Conservation (phyloP, 2,888 invertebrate species). For the Ellobium chinense region DNA sequence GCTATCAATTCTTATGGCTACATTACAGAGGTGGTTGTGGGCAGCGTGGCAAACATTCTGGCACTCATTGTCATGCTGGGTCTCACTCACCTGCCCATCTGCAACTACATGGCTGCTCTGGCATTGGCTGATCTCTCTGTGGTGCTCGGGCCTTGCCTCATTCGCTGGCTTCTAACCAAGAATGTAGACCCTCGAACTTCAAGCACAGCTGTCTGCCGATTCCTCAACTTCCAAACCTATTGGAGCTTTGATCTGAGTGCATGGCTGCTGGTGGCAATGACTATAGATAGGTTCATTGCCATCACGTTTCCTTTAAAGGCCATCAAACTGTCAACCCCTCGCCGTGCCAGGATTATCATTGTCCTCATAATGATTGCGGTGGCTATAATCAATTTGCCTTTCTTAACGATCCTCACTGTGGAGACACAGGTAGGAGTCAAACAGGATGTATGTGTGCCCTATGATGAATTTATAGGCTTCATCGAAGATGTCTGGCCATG, state of each 20-base stretch:
- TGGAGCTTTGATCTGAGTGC: constrained; percentile 63
- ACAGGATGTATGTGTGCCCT: constrained; percentile 52
- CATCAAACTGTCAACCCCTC: constrained; percentile 55
- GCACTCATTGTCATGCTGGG: constrained; percentile 65
- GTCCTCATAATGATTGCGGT: constrained; percentile 51
- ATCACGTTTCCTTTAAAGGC: constrained; percentile 67
- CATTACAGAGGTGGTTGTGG: constrained; percentile 61
- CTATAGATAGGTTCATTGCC: constrained; percentile 64
- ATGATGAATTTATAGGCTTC: constrained; percentile 57
- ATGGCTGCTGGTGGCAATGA: constrained; percentile 73
- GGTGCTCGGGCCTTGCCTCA: constrained; percentile 61
- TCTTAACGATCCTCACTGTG: constrained; percentile 61
- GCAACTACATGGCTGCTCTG: constrained; percentile 65
- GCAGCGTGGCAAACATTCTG: constrained; percentile 65
- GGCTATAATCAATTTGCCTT: constrained; percentile 60
- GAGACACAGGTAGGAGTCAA: constrained; percentile 49
- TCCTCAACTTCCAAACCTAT: constrained; percentile 61
- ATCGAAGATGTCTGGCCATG: constrained; percentile 65
- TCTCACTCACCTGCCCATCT: constrained; percentile 60
- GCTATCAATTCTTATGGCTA: constrained; percentile 60
- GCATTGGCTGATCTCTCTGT: constrained; percentile 64
- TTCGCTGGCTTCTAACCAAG: constrained; percentile 61
- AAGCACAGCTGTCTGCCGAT: constrained; percentile 50
- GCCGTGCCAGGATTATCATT: constrained; percentile 57
- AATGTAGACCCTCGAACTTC: constrained; percentile 27